phyloP scores from a whole-genome alignment of 2,797 vertebrate species.

The Acanthurus lineatus region DNA sequence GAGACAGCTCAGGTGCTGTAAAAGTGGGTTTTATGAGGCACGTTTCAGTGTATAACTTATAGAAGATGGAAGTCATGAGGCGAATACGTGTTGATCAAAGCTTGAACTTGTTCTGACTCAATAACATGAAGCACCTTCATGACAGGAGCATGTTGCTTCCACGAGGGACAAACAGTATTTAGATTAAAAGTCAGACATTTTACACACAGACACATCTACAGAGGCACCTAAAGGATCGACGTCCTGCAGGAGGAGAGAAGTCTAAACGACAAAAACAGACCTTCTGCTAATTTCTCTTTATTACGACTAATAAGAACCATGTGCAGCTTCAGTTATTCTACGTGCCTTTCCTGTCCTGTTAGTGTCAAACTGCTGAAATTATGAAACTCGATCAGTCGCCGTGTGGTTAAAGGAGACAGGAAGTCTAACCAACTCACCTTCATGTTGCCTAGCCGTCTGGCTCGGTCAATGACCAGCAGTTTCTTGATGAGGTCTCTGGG shows the following conservation, averaged over 20 bases:
- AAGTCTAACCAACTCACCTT: conserved; percentile 88
- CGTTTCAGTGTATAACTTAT: too few species aligned
- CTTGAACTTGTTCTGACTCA: not conserved
- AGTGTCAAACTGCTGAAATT: conserved; percentile 25
- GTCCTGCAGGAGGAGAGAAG: not conserved
- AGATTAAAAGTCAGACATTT: conserved; percentile 9
- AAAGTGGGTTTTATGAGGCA: too few species aligned
- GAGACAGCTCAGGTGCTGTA: too few species aligned
- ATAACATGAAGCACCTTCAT: not conserved
- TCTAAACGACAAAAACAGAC: not conserved
- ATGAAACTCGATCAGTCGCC: conserved; percentile 24
- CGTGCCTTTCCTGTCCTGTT: not conserved
- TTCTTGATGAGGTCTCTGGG: conserved; percentile 96
- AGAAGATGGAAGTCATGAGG: too few species aligned
- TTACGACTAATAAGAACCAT: conserved; percentile 56
- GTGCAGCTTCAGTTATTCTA: conserved; percentile 5
- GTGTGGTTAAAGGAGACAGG: conserved; percentile 25
- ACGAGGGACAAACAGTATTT: conserved; percentile 22
- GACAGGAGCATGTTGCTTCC: not conserved
- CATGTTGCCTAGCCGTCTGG: conserved; percentile 94
- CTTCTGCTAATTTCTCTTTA: conserved; percentile 8
- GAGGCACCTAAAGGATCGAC: not conserved
- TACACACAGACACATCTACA: conserved; percentile 6
- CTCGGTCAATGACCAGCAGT: conserved; percentile 94
- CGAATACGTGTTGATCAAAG: too few species aligned